A percentile compares a stretch with the other conserved stretches of the same genome.
These are phyloP conservation scores for Pangasianodon gigas DNA, from an alignment of 2,113 vertebrate species.

Conservation along the genomic window DNA sequence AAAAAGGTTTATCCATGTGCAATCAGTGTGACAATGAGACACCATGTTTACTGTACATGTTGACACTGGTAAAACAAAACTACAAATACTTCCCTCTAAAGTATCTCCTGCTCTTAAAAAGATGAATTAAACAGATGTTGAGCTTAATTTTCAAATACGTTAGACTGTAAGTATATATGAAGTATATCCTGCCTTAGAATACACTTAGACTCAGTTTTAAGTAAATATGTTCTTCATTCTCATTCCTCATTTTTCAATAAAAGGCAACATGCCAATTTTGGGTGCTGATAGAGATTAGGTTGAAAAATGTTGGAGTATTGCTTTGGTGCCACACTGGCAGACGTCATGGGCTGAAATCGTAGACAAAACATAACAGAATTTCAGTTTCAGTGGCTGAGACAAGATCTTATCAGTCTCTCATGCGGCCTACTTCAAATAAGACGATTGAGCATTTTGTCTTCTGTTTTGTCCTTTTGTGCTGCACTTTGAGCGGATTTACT, in stretches of 20 bases:
- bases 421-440: conserved; percentile 15
- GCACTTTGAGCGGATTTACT: conserved; percentile 26
- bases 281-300: neutral
- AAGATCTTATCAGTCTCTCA: conserved; percentile 12
- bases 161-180: neutral
- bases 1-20: neutral
- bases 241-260: neutral
- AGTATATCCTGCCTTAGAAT: neutral
- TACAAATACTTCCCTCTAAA: neutral
- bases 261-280: neutral
- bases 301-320: neutral
- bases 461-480: conserved; percentile 7
- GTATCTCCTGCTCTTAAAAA: neutral
- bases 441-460: neutral
- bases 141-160: neutral
- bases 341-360: neutral
- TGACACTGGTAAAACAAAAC: neutral
- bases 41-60: neutral
- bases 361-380: conserved; percentile 14
- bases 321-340: neutral
- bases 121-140: neutral
- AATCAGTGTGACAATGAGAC: neutral
- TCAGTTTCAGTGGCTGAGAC: neutral
- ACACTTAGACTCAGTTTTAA: neutral
- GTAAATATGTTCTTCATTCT: neutral